Evolutionary conservation across 2,113 vertebrate species (phyloP).

Genomic region (Casuarius casuarius): DNA sequence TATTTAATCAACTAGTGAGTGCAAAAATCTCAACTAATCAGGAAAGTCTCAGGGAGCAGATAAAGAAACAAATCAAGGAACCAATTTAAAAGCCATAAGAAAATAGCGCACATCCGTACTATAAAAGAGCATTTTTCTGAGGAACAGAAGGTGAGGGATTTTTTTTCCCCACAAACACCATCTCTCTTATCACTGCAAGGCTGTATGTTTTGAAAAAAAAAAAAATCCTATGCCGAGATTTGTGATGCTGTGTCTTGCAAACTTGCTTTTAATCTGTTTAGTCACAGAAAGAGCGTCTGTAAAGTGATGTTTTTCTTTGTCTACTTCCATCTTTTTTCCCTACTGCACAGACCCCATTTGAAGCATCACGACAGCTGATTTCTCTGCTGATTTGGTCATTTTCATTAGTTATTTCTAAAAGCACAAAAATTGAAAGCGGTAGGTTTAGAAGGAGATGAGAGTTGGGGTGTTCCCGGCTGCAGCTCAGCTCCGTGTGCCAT

Average conservation of each 20-base stretch:
- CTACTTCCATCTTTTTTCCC: not conserved
- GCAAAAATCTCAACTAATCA: conserved; percentile 77
- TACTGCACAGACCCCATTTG: not conserved
- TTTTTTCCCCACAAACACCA: not conserved
- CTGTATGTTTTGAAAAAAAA: not conserved
- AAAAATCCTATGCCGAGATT: not conserved
- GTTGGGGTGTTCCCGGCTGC: not conserved
- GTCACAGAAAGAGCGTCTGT: not conserved
- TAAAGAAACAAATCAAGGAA: conserved; percentile 77
- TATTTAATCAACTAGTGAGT: conserved; percentile 76
- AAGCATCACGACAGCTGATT: accelerated
- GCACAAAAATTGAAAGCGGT: not conserved
- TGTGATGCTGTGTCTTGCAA: not conserved
- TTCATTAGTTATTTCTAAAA: not conserved
- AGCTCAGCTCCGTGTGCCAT: not conserved
- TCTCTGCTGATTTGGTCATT: not conserved
- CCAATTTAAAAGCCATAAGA: conserved; percentile 67
- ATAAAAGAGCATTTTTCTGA: conserved; percentile 51
- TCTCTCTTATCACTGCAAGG: conserved; percentile 6
- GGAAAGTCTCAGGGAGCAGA: conserved; percentile 67
- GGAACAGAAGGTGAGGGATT: conserved; percentile 30
- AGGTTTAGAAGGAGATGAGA: not conserved
- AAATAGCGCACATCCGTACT: conserved; percentile 32
- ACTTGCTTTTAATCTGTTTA: not conserved
- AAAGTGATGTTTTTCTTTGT: not conserved